Conservation (phyloP, 2,888 invertebrate genomes). For the Polydrusus pterygomalis region DNA sequence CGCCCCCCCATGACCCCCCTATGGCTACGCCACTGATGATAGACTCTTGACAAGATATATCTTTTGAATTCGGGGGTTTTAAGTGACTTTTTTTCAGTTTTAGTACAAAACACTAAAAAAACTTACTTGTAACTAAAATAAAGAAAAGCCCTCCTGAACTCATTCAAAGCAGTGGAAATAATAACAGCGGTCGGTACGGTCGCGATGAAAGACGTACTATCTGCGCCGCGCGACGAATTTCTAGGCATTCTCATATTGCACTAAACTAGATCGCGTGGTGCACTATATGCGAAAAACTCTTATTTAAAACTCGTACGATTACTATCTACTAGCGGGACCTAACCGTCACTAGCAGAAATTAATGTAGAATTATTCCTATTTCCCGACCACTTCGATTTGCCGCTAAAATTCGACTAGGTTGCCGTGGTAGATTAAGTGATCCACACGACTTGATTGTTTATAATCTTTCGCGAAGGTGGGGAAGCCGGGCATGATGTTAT, state of each 20-base stretch:
- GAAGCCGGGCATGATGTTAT: conserved; percentile 30
- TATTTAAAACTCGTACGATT: conserved; percentile 62
- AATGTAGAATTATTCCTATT: conserved; percentile 58
- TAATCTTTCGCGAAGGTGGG: conserved; percentile 37
- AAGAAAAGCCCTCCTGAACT: conserved; percentile 72
- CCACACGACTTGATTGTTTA: conserved; percentile 39
- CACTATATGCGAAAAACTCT: conserved; percentile 43
- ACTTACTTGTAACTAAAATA: conserved; percentile 75
- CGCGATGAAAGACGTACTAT: conserved; percentile 64
- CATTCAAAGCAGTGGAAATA: conserved; percentile 73
- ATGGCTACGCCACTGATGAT: no score
- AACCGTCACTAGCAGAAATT: conserved; percentile 62
- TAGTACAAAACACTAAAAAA: background rate
- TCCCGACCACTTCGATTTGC: conserved; percentile 32
- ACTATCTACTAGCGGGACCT: conserved; percentile 57
- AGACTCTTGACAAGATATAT: no score
- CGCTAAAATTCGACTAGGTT: conserved; percentile 45
- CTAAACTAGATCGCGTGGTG: conserved; percentile 57
- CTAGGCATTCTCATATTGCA: conserved; percentile 57
- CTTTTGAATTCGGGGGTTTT: no score
- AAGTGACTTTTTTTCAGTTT: no score
- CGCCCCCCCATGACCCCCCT: no score
- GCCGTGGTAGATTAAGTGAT: background rate
- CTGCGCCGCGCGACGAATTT: conserved; percentile 60
- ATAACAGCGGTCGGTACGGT: conserved; percentile 72